Evolutionary conservation across 2,888 invertebrate species (phyloP), one percentile per base, ranked within the genome.

Genomic region (Epinotia demarniana): DNA sequence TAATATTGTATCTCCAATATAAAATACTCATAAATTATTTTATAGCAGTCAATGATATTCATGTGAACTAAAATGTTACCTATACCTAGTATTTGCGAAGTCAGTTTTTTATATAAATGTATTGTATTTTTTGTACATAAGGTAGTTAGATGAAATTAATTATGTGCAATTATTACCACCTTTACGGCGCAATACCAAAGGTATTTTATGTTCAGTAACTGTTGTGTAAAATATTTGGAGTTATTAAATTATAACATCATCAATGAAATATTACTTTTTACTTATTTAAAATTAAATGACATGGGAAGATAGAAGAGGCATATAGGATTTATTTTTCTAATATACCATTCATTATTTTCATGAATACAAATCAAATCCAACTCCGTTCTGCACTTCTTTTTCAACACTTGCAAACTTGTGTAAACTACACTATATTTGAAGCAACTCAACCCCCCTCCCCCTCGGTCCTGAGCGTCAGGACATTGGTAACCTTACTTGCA

Each of bases 81-180:
- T 86, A 82, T 82, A 83, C 81, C 84, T 87, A 89, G 85, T 87
- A 85, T 84, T 76, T 77, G 71, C 70, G 80, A 82, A 83, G 83
- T 83, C 83, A 82, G 82, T 88, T 90, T 85, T 46, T 91, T 91
- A 86, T 90, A 90, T 88, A 87, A 85, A 86, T 87, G 87, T 90
- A 91, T 89, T 89, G 87, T 90, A 92, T 90, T 89, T 91, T 93
- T 90, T 93, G 93, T 93, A 93, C 87, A 93, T 92, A 93, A 87
- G 81, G 85, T 92, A 92, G 89, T 80, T 92, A 92, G 90, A 88
- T 84, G 83, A 89, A 89, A 90, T 87, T 83, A 90, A 90, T 89
- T 86, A 90, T 88, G 92, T 93, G 92, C 93, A 92, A 93, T 92
- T 91, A 92, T 84, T 86, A 90, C 87, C 89, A 90, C 86, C 86